Evolutionary conservation across 2,797 vertebrate species (phyloP).

Genomic region (Carduelis carduelis): DNA sequence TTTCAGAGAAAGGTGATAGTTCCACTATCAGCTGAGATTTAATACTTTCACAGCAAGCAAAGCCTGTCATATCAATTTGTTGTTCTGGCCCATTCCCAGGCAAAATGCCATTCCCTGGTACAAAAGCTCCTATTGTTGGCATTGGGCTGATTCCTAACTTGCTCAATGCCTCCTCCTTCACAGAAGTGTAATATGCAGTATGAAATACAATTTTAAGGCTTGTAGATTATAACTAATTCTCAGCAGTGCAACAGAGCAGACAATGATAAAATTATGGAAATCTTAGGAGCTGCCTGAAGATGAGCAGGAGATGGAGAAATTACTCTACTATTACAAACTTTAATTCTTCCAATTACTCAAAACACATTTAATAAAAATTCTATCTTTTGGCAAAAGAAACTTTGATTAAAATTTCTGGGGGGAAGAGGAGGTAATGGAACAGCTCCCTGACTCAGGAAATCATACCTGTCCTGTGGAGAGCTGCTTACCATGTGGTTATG

Average conservation of each 20-base stretch:
- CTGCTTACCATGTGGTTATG: neutral
- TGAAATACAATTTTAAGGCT: neutral
- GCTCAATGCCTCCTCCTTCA: neutral
- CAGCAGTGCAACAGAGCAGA: neutral
- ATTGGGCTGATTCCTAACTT: neutral
- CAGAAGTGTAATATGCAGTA: neutral
- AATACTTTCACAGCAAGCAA: constrained; percentile 35
- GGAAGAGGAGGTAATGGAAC: neutral
- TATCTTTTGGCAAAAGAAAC: neutral
- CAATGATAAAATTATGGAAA: neutral
- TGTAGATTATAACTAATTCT: neutral
- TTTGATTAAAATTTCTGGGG: neutral
- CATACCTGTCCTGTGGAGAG: neutral
- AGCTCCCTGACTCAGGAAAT: neutral
- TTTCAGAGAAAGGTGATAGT: constrained; percentile 36
- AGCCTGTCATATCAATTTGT: neutral
- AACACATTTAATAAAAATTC: neutral
- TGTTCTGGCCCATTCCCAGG: constrained; percentile 23
- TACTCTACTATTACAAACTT: neutral
- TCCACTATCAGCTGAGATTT: constrained; percentile 37
- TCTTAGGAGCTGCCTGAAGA: neutral
- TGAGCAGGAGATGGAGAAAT: neutral
- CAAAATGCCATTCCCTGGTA: neutral
- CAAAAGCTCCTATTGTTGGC: constrained; percentile 38
- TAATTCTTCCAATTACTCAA: neutral